These are phyloP conservation scores for Strigops habroptila DNA, from an alignment of 2,113 vertebrate species.

Conservation along the genomic window DNA sequence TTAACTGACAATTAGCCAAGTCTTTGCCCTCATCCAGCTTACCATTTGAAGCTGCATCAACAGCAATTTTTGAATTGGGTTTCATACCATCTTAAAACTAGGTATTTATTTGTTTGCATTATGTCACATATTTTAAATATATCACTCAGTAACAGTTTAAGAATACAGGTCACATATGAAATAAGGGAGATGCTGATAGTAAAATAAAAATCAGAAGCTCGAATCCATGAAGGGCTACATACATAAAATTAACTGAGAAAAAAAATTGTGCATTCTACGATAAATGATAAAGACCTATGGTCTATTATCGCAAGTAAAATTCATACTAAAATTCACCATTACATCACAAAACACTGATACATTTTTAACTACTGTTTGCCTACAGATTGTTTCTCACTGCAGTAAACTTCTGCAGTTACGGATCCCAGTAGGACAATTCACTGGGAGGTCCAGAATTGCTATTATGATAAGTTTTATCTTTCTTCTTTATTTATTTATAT, in stretches of 20 bases:
- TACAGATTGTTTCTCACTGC: not conserved
- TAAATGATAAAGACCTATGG: not conserved
- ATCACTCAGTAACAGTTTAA: not conserved
- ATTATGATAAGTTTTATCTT: not conserved
- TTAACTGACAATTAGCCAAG: not conserved
- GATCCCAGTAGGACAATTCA: rapidly evolving
- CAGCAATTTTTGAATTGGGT: not conserved
- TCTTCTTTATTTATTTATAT: not conserved
- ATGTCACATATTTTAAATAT: not conserved
- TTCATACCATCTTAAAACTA: not conserved
- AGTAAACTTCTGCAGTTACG: not conserved
- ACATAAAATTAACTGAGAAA: not conserved
- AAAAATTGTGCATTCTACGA: not conserved
- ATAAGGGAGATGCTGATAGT: not conserved
- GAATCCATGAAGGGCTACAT: not conserved
- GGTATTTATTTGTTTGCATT: not conserved
- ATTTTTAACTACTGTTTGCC: not conserved
- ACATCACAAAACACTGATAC: not conserved
- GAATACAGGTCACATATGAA: not conserved
- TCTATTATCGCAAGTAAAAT: not conserved
- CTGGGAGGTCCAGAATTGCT: not conserved
- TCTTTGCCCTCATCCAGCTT: not conserved
- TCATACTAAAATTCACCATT: not conserved
- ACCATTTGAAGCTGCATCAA: not conserved
- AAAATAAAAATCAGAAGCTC: not conserved